phyloP scores from a whole-genome alignment of 2,113 vertebrate species.

The Phylloscopus whistleri region DNA sequence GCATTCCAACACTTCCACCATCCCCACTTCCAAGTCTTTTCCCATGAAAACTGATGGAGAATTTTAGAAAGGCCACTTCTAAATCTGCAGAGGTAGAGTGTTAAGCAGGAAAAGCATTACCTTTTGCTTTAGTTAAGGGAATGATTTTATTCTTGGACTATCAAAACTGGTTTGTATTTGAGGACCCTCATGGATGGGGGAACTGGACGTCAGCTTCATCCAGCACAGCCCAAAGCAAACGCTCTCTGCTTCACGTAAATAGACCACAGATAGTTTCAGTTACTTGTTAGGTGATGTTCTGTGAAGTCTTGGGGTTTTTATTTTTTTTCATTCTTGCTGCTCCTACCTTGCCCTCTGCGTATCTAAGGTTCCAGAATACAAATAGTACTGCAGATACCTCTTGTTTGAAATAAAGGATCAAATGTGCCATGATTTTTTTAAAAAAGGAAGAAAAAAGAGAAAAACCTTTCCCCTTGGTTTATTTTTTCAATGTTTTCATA shows the following conservation, averaged over 20 bases:
- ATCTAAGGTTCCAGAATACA: conserved; percentile 62
- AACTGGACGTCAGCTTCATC: neutral
- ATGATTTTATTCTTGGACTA: neutral
- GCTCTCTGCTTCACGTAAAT: neutral
- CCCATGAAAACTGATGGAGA: neutral
- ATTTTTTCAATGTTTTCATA: conserved; percentile 87
- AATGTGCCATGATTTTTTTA: conserved; percentile 73
- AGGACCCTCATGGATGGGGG: neutral
- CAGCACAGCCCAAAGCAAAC: neutral
- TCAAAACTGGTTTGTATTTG: neutral
- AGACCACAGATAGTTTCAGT: neutral
- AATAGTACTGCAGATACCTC: conserved; percentile 64
- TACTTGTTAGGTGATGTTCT: neutral
- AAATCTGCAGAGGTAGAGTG: neutral
- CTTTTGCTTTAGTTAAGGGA: neutral
- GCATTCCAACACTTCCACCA: accelerated
- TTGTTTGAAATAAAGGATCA: conserved; percentile 70
- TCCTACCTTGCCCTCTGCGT: conserved; percentile 38
- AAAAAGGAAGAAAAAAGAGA: conserved; percentile 14
- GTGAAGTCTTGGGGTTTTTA: neutral
- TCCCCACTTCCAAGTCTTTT: accelerated
- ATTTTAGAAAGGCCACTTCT: neutral
- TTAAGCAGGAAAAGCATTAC: neutral
- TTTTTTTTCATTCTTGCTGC: neutral
- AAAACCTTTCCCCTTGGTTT: conserved; percentile 71